A percentile compares a stretch with the other conserved stretches of the same genome.
Conservation (phyloP, 2,888 invertebrate species). For the Lycia hirtaria region DNA sequence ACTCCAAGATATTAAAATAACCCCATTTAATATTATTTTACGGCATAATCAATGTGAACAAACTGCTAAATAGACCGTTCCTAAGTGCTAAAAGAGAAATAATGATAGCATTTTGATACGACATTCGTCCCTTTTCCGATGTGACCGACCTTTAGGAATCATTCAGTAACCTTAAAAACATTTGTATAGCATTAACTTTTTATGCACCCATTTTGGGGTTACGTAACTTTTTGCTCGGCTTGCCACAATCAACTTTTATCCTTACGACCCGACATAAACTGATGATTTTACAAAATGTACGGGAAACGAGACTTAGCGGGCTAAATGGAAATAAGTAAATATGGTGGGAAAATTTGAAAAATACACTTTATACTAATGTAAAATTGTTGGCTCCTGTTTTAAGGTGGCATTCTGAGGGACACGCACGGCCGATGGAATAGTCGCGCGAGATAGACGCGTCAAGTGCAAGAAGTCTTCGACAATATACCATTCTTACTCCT, state of each 20-base stretch:
- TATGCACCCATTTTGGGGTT: constrained; percentile 17
- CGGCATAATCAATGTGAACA: background rate
- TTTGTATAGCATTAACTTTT: constrained; percentile 21
- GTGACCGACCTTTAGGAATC: constrained; percentile 14
- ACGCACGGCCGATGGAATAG: too few species aligned
- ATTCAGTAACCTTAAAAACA: constrained; percentile 13
- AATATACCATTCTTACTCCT: too few species aligned
- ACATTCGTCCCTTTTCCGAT: constrained; percentile 10
- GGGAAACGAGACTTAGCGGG: background rate
- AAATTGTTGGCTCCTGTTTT: too few species aligned
- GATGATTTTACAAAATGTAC: constrained; percentile 15
- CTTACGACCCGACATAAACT: constrained; percentile 1
- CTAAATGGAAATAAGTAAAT: background rate
- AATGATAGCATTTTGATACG: constrained; percentile 7
- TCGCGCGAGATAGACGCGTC: too few species aligned
- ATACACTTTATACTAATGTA: too few species aligned
- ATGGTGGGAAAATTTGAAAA: background rate
- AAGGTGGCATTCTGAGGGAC: too few species aligned
- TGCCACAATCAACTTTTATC: constrained; percentile 23
- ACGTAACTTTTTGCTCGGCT: constrained; percentile 14
- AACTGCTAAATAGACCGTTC: background rate
- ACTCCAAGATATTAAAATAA: too few species aligned
- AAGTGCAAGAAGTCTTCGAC: too few species aligned
- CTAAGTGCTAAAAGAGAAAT: background rate
- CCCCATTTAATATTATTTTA: too few species aligned